phyloP scores from a whole-genome alignment of 2,888 invertebrate genomes.

The Aporophyla nigra region DNA sequence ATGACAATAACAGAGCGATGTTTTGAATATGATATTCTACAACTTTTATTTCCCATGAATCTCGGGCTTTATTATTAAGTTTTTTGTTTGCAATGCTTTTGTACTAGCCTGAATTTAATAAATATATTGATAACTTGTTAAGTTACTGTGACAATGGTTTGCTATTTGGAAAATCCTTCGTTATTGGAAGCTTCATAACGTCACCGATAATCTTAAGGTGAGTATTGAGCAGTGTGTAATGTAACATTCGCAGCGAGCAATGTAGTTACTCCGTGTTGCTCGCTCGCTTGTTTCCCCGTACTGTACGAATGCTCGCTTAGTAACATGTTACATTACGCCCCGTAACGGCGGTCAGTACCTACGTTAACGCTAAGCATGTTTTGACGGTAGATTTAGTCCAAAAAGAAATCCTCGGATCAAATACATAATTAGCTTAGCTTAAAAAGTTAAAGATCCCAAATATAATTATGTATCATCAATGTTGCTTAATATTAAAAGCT shows the following conservation, averaged over 20 bases:
- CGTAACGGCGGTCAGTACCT: no score
- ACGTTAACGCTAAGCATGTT: neutral
- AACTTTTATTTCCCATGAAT: conserved; percentile 3
- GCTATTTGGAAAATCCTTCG: neutral
- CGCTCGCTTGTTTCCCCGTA: no score
- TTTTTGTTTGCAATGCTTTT: conserved; percentile 4
- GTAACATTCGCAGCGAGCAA: no score
- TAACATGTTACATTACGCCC: no score
- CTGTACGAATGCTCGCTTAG: no score
- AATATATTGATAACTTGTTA: neutral
- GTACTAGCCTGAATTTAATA: neutral
- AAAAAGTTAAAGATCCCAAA: neutral
- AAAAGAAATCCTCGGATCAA: neutral
- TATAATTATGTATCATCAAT: neutral
- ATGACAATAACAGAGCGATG: neutral
- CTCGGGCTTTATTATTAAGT: neutral
- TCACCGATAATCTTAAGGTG: neutral
- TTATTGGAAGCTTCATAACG: neutral
- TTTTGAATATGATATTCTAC: neutral
- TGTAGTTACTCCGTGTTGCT: no score
- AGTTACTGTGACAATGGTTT: neutral
- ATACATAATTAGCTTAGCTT: neutral
- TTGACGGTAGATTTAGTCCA: neutral
- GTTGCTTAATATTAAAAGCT: neutral
- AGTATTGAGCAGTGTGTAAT: no score